Evolutionary conservation across 2,113 vertebrate genomes (phyloP).

Genomic region (Eulemur rufifrons): DNA sequence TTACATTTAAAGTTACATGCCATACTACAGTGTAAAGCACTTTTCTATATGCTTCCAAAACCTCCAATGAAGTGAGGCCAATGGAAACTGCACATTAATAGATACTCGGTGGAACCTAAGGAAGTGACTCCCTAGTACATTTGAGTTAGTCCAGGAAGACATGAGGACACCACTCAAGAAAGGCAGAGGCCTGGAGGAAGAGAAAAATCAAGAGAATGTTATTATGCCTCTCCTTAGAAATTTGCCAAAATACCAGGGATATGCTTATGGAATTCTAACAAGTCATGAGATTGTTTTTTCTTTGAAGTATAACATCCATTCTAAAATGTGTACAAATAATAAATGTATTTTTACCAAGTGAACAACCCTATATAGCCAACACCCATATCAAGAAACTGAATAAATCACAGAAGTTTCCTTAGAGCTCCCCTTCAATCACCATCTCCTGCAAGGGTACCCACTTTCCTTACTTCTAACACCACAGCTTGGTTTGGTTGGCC

Average conservation of each 20-base stretch:
- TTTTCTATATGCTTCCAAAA: background rate
- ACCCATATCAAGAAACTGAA: background rate
- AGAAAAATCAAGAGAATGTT: background rate
- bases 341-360: background rate
- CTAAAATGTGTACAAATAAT: background rate
- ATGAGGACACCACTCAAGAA: background rate
- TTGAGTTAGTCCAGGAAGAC: background rate
- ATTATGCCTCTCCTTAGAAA: background rate
- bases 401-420: background rate
- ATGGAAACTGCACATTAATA: background rate
- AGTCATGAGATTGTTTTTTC: background rate
- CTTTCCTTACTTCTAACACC: background rate
- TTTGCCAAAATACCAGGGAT: background rate
- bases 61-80: background rate
- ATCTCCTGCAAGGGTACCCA: rapidly evolving
- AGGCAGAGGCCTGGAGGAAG: background rate
- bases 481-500: background rate
- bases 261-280: background rate
- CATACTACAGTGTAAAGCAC: background rate
- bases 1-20: background rate
- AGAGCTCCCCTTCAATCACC: background rate
- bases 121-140: background rate
- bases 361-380: background rate
- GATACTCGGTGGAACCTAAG: background rate
- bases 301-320: background rate